Percentiles rank a stretch among this genome's conserved stretches.
phyloP scores from a whole-genome alignment of 1,140 invertebrate species.

The Caenorhabditis tropicalis region DNA sequence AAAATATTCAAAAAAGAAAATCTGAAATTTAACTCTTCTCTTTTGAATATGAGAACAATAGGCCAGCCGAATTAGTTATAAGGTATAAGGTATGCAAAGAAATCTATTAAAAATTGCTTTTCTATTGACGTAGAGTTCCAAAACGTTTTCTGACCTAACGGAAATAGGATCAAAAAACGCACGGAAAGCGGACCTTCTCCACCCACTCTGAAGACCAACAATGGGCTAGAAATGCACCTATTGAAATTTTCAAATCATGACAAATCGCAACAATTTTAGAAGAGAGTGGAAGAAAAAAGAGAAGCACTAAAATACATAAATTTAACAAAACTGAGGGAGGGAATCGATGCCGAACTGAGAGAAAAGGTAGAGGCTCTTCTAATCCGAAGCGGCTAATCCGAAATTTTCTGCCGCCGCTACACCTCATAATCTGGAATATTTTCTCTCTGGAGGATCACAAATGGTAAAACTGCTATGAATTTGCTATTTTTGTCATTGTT shows the following conservation, averaged over 20 bases:
- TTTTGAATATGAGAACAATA: neutral
- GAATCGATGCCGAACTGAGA: neutral
- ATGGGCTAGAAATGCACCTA: neutral
- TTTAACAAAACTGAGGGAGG: neutral
- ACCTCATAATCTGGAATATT: neutral
- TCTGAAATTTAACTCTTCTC: neutral
- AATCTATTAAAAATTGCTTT: neutral
- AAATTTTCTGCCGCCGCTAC: neutral
- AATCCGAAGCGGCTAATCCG: neutral
- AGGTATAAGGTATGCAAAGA: neutral
- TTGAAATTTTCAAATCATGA: neutral
- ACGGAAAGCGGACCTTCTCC: neutral
- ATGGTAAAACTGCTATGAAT: neutral
- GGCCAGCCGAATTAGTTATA: neutral
- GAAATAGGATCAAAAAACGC: conserved; percentile 34
- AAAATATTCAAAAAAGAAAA: neutral
- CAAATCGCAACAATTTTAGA: conserved; percentile 1
- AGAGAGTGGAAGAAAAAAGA: neutral
- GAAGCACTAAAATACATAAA: neutral
- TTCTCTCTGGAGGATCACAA: neutral
- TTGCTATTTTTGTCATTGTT: neutral
- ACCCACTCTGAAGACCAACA: conserved; percentile 22
- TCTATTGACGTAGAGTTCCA: neutral
- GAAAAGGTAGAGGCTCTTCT: neutral
- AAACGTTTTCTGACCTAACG: conserved; percentile 13